These are phyloP conservation scores for Apotomis betuletana DNA, from an alignment of 2,888 invertebrate species.

Conservation along the genomic window DNA sequence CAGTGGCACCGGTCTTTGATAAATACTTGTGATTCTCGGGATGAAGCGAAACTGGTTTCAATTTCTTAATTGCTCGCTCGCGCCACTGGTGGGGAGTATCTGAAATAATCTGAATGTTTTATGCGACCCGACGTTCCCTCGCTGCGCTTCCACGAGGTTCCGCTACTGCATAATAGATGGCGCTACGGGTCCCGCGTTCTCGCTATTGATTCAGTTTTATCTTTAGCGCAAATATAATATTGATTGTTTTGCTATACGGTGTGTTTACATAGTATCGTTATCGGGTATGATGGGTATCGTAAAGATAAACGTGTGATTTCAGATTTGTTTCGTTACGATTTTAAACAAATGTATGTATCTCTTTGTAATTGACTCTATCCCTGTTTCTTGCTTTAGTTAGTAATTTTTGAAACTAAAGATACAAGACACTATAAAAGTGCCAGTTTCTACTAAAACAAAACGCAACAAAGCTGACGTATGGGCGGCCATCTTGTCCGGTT, in stretches of 20 bases:
- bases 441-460: constrained; percentile 42
- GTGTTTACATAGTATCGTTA: constrained; percentile 58
- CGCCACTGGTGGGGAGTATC: constrained; percentile 39
- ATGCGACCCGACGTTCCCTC: constrained; percentile 28
- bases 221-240: constrained; percentile 63
- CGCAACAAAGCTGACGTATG: constrained; percentile 44
- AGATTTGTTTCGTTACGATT: constrained; percentile 3
- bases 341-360: not conserved
- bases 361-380: no score
- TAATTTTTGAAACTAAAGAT: no score
- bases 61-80: constrained; percentile 46
- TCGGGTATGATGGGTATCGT: constrained; percentile 50
- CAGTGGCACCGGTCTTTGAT: constrained; percentile 49
- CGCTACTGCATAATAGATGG: constrained; percentile 70
- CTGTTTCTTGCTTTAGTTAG: no score
- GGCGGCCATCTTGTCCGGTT: constrained; percentile 69
- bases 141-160: constrained; percentile 47
- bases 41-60: constrained; percentile 51
- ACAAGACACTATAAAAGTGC: not conserved
- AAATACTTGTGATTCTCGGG: constrained; percentile 48
- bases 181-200: constrained; percentile 49
- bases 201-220: constrained; percentile 61
- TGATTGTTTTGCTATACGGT: constrained; percentile 62
- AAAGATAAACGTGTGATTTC: constrained; percentile 33
- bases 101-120: constrained; percentile 46